phyloP scores from a whole-genome alignment of 2,113 vertebrate genomes.

The Apaloderma vittatum region DNA sequence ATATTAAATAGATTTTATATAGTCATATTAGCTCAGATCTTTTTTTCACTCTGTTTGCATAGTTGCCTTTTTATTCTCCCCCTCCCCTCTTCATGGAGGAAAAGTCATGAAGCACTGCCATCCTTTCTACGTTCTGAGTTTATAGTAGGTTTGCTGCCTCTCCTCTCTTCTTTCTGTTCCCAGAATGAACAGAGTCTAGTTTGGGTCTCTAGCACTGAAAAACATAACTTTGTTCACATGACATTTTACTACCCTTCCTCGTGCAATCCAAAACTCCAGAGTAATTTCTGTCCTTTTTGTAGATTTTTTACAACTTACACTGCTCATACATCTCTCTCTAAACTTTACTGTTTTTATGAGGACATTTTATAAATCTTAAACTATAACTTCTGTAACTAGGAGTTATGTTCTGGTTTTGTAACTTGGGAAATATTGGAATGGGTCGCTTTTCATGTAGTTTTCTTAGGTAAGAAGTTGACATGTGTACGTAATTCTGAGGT shows the following conservation, averaged over 20 bases:
- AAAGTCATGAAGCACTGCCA: fast-evolving
- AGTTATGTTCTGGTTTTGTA: not conserved
- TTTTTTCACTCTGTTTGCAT: not conserved
- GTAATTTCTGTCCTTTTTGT: not conserved
- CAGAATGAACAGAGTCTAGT: fast-evolving
- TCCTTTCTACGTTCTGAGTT: not conserved
- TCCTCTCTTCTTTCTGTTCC: not conserved
- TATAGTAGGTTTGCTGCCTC: not conserved
- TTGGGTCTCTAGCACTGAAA: not conserved
- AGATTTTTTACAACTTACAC: not conserved
- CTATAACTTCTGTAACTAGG: not conserved
- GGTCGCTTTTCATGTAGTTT: not conserved
- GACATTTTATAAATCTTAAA: not conserved
- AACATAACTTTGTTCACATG: not conserved
- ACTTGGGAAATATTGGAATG: not conserved
- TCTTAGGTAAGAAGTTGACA: not conserved
- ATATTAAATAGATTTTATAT: not conserved
- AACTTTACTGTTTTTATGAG: not conserved
- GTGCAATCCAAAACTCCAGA: not conserved
- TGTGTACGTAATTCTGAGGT: fast-evolving
- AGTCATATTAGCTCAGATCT: not conserved
- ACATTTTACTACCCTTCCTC: not conserved
- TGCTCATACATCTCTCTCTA: not conserved
- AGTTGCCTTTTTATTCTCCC: not conserved
- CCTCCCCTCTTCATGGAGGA: not conserved